phyloP scores from a whole-genome alignment of 2,113 vertebrate genomes.

The Xerus inauris region DNA sequence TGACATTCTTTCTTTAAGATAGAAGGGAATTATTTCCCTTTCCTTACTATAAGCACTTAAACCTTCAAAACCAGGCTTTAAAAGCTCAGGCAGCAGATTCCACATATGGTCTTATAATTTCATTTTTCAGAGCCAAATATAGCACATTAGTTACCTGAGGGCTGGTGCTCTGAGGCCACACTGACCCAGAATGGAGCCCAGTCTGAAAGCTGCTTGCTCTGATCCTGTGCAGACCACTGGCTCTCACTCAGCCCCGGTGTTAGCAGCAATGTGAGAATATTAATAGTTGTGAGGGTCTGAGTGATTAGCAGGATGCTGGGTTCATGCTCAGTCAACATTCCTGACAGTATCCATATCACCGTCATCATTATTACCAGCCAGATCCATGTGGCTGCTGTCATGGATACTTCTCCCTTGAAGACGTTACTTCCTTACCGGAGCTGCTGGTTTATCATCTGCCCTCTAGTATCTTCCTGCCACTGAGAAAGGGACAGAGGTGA shows the following conservation, averaged over 20 bases:
- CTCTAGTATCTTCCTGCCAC: not conserved
- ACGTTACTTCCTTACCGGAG: not conserved
- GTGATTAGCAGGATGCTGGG: not conserved
- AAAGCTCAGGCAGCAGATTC: not conserved
- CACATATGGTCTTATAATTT: not conserved
- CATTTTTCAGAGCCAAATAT: slow-evolving; percentile 10
- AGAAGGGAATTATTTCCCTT: not conserved
- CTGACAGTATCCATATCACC: not conserved
- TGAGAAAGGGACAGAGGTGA: not conserved
- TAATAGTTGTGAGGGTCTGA: not conserved
- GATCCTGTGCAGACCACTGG: not conserved
- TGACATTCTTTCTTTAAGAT: not conserved
- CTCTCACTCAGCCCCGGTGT: not conserved
- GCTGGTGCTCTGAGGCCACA: not conserved
- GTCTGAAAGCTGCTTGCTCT: not conserved
- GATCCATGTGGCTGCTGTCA: not conserved
- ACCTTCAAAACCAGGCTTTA: not conserved
- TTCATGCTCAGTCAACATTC: not conserved
- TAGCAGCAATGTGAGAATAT: not conserved
- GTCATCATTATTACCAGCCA: not conserved
- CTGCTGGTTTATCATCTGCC: not conserved
- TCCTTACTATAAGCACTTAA: not conserved
- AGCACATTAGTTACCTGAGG: not conserved
- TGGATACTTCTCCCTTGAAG: not conserved
- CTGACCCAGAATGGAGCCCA: not conserved